These are phyloP conservation scores for Sebastes schlegelii DNA, from an alignment of 2,113 vertebrate species.

Conservation along the genomic window DNA sequence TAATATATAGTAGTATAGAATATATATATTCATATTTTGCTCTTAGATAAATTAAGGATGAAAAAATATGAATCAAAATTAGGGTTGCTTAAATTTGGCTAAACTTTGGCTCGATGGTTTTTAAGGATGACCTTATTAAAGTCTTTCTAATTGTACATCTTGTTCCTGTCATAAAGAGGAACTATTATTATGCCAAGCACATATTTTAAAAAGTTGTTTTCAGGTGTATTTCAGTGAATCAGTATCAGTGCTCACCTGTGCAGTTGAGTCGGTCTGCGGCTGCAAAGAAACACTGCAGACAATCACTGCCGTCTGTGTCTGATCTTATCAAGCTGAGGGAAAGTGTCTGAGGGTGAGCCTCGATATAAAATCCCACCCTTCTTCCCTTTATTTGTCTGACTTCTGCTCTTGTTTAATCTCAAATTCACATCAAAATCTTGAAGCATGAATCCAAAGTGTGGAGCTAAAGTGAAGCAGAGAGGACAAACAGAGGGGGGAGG, in stretches of 20 bases:
- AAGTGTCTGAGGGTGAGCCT: constrained; percentile 10
- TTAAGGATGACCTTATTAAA: neutral
- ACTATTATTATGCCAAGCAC: neutral
- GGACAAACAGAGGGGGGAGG: neutral
- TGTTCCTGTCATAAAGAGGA: neutral
- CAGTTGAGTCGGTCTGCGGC: constrained; percentile 11
- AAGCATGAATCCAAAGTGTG: neutral
- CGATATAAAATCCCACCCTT: neutral
- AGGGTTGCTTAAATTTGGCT: neutral
- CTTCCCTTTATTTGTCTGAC: neutral
- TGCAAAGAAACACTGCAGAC: constrained; percentile 27
- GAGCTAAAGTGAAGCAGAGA: neutral
- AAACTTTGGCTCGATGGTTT: neutral
- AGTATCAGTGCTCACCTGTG: constrained; percentile 46
- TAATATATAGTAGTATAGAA: no score
- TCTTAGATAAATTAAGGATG: neutral
- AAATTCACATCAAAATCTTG: neutral
- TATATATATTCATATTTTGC: neutral
- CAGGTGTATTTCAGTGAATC: neutral
- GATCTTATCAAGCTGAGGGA: constrained; percentile 6
- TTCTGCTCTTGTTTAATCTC: neutral
- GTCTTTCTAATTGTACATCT: neutral
- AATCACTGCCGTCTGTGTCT: constrained; percentile 8
- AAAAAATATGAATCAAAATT: neutral
- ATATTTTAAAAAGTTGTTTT: neutral